Evolutionary conservation across 2,888 invertebrate species (phyloP), one percentile per base, ranked within the genome.

Genomic region (Pyrrhosoma nymphula): DNA sequence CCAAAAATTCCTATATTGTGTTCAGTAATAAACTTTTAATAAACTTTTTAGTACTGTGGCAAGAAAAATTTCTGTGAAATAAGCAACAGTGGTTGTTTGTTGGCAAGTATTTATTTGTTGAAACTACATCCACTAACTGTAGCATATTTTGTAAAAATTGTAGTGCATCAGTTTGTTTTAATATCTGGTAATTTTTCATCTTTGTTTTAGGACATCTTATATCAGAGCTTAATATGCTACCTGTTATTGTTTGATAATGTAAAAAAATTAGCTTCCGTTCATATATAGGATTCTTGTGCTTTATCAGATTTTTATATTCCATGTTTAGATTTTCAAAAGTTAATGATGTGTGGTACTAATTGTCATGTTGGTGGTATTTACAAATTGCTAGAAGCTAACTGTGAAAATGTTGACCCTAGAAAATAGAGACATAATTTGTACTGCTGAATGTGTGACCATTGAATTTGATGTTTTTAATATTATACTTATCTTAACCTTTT

Each of bases 1-100:
- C 82, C 82, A 82, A 82, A 69, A 35, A 82, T 35, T 82, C 16
- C 82, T 82, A 35, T 82, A 82, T 82, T 82, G 30, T 82, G 35
- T 35, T 82, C 35, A 82, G 82, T 82, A 82, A 82, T 82, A 82
- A 82, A 82, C n/a, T 82, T 82, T 82, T 82, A 82, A 82, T 82
- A 82, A 82, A 82, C 82, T 82, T 82, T 82, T 82, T 82, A 82
- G 82, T 82, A 82, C 82, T 82, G 82, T 82, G 82, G 82, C 82
- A 82, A 82, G 82, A 82, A 82, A 82, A 82, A 18, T 82, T 82
- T 82, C 82, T 82, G 82, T 82, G 82, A 82, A 82, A 82, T 82
- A 82, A 82, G 82, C 82, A 82, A 82, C 82, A 82, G 82, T 82
- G 82, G 82, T 82, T 82, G 82, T 82, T 82, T 82, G 82, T 82